Base-by-base conservation (phyloP, 1,140 invertebrate genomes). In the Procambarus virginalis region DNA sequence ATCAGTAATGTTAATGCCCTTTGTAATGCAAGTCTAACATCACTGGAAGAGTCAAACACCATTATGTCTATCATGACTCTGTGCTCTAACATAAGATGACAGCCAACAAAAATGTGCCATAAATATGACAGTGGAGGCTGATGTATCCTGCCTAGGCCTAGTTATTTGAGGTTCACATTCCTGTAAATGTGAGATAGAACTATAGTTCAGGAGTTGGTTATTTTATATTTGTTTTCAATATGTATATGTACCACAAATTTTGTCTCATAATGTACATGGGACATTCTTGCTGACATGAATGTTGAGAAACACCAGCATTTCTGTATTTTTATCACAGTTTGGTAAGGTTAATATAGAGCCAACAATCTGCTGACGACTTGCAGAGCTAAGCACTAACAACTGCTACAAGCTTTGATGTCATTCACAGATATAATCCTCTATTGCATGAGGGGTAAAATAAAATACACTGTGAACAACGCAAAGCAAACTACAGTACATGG, bases 281-380 rank as follows among this genome's bases (percentile, higher is more conserved):
- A 89, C 80, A 89, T 84, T 89, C 46, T 78, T 84, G 84, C 51
- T 79, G 88, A 83, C 80, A 64, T 64, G n/a, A 84, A 75, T 84
- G 55, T 64, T 64, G 88, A 84, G 88, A 84, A 89, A 89, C 81
- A 89, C 88, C 88, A 84, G 81, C 81, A 89, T 89, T 78, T 89
- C 88, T 89, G 88, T 75, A 89, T 84, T 84, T 87, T 89, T 89
- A 89, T 89, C 88, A 89, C 88, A 89, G 88, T 89, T 89, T 89
- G 88, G 73, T 89, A 89, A 89, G 88, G 80, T 89, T 89, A 68
- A 84, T 84, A 89, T 84, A 84, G 73, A 89, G 88, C 88, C 81
- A 84, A 84, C 68, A 64, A 68, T 89, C 81, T 84, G 88, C 82
- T 84, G 79, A 82, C 88, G 70, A 78, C 88, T 77, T 89, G 88